Evolutionary conservation across 1,140 invertebrate species (phyloP), one percentile per base, ranked within the genome.

Genomic region (Druon quercuslanigerum): DNA sequence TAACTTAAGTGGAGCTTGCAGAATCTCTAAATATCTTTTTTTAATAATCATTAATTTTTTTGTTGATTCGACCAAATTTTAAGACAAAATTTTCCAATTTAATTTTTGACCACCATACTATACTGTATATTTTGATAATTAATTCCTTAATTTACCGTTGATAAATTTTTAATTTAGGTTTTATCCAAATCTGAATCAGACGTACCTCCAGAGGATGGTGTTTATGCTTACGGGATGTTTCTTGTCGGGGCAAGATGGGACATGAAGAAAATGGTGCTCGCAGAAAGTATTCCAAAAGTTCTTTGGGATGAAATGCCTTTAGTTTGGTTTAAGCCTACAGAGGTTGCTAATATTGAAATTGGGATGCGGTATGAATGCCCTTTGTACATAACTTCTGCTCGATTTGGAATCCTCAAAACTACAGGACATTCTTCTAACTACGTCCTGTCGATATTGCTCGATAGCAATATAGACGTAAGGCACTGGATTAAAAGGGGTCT

Each of bases 371-470:
- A 98, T 85, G 92, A 92, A 75, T 97, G 96, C 88, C 97, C 97
- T 7, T 91, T 98, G 2, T 98, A 98, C 87, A 97, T 97, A 87
- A 98, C 97, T 0, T 95, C 95, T 16, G 96, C 96, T 79, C 93
- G 97, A 77, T 94, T 94, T 83, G 96, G 97, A 12, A 94, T 95
- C 75, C 90, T 96, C 13, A 97, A 96, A 60, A 98, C 97, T 0
- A 98, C 97, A 0, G 97, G 97, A 1, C 97, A 98, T 90, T 98
- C 96, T 0, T 97, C 97, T 0, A 98, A 98, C 92, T 98, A 96
- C 91, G 96, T 98, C 1, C 89, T 98, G 57, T 94, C 95, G 1
- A 93, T 98, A 80, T 92, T 95, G 71, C 88, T 98, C 20, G 94
- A 95, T 17, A 96, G 96, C 0, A 88, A 94, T 76, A 87, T 93